Percentiles rank a stretch among this genome's conserved stretches.
These are phyloP conservation scores for Chironomus tepperi DNA, from an alignment of 1,140 invertebrate species.

Conservation along the genomic window DNA sequence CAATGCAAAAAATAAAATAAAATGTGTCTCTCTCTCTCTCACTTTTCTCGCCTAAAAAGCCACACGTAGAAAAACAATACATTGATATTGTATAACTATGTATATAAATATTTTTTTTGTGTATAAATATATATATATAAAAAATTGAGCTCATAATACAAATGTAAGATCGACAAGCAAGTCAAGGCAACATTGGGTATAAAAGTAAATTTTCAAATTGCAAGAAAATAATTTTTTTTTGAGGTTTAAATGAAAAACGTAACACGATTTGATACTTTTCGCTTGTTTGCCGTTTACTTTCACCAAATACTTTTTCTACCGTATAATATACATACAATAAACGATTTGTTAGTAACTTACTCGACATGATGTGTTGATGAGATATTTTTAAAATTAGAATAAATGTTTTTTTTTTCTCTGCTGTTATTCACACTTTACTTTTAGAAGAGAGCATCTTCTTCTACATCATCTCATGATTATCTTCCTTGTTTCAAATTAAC, in stretches of 20 bases:
- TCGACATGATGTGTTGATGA: background rate
- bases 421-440: background rate
- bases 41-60: background rate
- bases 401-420: background rate
- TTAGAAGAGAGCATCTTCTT: background rate
- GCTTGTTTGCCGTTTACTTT: constrained; percentile 3
- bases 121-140: background rate
- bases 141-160: background rate
- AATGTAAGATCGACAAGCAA: background rate
- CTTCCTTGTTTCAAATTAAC: too few species aligned
- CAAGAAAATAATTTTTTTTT: background rate
- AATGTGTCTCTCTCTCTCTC: background rate
- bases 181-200: background rate
- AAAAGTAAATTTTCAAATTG: background rate
- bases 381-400: constrained; percentile 10
- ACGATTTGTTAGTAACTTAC: background rate
- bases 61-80: constrained; percentile 7
- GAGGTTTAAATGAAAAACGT: constrained; percentile 4
- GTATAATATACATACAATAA: background rate
- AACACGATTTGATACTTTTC: background rate
- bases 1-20: background rate
- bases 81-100: background rate
- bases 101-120: background rate
- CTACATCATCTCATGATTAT: too few species aligned
- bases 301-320: background rate